Percentiles rank a stretch among this genome's conserved stretches.
phyloP scores from a whole-genome alignment of 2,888 invertebrate species.

The Priocnemis perturbator region DNA sequence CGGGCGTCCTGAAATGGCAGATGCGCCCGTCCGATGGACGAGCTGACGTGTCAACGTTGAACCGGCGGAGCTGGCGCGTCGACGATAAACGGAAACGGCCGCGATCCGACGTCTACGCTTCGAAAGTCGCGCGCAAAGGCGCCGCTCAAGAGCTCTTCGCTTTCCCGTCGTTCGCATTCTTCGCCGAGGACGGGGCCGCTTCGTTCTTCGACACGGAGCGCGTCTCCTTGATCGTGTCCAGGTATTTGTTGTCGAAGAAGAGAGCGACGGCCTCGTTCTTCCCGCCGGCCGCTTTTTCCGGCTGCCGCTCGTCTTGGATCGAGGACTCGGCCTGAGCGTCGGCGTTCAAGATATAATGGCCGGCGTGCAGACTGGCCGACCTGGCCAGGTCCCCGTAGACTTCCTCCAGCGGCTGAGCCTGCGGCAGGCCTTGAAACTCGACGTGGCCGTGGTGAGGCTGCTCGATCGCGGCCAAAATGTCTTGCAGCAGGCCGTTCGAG shows the following conservation, averaged over 20 bases:
- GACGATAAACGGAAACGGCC: conserved; percentile 8
- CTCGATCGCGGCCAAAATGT: conserved; percentile 89
- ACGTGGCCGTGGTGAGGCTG: conserved; percentile 77
- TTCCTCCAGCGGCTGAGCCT: conserved; percentile 57
- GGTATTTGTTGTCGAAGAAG: conserved; percentile 64
- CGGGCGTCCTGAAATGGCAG: no score
- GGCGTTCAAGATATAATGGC: conserved; percentile 39
- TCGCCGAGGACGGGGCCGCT: conserved; percentile 15
- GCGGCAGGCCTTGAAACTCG: conserved; percentile 59
- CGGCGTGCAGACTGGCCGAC: conserved; percentile 15
- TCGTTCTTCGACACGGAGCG: conserved; percentile 53
- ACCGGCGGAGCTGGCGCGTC: not conserved
- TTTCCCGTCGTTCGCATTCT: conserved; percentile 19
- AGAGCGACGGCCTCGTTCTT: conserved; percentile 63
- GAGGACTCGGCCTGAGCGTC: conserved; percentile 12
- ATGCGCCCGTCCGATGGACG: no score
- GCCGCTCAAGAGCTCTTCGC: conserved; percentile 36
- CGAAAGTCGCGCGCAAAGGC: conserved; percentile 11
- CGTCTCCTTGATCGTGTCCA: conserved; percentile 56
- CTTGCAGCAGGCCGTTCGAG: conserved; percentile 87
- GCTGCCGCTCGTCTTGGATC: conserved; percentile 27
- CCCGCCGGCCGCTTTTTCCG: conserved; percentile 29
- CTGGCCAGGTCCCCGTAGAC: conserved; percentile 48
- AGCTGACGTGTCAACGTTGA: no score
- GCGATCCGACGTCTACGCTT: conserved; percentile 8